Evolutionary conservation across 2,113 vertebrate genomes (phyloP), one percentile per base, ranked within the genome.

Genomic region (Turdus rufiventris): DNA sequence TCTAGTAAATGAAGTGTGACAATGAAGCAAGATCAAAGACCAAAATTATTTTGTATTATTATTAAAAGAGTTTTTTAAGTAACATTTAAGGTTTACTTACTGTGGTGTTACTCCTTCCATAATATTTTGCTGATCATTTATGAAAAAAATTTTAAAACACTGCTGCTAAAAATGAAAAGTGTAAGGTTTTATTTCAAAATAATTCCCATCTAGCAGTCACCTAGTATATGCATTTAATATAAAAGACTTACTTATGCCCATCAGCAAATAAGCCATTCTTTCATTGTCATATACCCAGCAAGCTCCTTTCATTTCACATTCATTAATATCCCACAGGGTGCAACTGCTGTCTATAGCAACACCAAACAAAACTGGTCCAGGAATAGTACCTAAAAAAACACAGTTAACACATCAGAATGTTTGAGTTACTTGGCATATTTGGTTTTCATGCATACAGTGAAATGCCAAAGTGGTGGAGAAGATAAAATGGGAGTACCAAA

Each of bases 301-400:
- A 45, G 98, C 97, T 93, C 98, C 98, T 97, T 86, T 94, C 72
- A 11, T 56, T n/a, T 96, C 95, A 96, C 98, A 98, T 34, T 98
- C 94, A 45, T 98, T 94, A n/a, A 96, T 6, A 89, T 97, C 96
- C 98, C 98, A 98, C 11, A 98, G 93, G 62, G 94, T 87, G 82
- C 98, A 98, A 20, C 97, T 97, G 74, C 81, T 94, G 67, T 98
- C 98, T 94, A 98, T 98, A 65, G 96, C 94, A 83, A 96, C 20
- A 24, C 98, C 98, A 95, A 98, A 98, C 68, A 98, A 81, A 95
- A 98, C 98, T n/a, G 98, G 98, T 66, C 98, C 98, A 81, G 98
- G 98, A 90, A 98, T 98, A 77, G 98, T 98, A 40, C 98, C 98
- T 98, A 38, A 89, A 65, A 95, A 92, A 57, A 1, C 19, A 88